A percentile compares a stretch with the other conserved stretches of the same genome.
Evolutionary conservation across 2,888 invertebrate genomes (phyloP).

Genomic region (Suillia variegata): DNA sequence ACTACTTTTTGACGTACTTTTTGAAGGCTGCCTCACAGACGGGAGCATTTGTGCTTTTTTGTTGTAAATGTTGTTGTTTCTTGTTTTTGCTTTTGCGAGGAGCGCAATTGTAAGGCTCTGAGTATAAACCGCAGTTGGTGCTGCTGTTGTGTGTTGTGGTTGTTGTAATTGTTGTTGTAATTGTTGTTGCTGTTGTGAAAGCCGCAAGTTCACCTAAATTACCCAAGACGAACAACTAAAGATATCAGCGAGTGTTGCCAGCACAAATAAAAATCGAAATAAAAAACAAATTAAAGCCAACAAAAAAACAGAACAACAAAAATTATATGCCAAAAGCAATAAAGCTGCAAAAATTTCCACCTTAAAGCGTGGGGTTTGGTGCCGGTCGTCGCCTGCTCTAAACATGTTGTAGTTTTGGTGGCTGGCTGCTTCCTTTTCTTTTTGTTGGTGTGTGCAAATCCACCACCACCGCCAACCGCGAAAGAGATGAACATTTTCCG

Average conservation of each 20-base stretch:
- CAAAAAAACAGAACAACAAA: too few species aligned
- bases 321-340: background rate
- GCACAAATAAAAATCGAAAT: too few species aligned
- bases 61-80: background rate
- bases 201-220: constrained; percentile 15
- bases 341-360: background rate
- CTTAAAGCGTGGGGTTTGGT: too few species aligned
- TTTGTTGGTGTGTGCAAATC: too few species aligned
- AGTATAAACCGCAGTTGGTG: constrained; percentile 6
- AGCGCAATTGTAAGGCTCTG: too few species aligned
- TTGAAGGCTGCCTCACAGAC: background rate
- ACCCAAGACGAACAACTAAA: background rate
- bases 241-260: too few species aligned
- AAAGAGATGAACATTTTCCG: constrained; percentile 48
- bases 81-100: constrained; percentile 2
- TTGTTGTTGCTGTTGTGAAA: constrained; percentile 8
- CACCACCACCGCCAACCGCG: too few species aligned
- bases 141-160: background rate
- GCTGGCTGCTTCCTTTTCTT: background rate
- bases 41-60: background rate
- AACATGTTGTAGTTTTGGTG: too few species aligned
- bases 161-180: background rate
- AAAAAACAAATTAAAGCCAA: too few species aligned
- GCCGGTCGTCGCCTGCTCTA: too few species aligned
- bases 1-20: background rate